Evolutionary conservation across 2,113 vertebrate genomes (phyloP).

Genomic region (Mus musculus): DNA sequence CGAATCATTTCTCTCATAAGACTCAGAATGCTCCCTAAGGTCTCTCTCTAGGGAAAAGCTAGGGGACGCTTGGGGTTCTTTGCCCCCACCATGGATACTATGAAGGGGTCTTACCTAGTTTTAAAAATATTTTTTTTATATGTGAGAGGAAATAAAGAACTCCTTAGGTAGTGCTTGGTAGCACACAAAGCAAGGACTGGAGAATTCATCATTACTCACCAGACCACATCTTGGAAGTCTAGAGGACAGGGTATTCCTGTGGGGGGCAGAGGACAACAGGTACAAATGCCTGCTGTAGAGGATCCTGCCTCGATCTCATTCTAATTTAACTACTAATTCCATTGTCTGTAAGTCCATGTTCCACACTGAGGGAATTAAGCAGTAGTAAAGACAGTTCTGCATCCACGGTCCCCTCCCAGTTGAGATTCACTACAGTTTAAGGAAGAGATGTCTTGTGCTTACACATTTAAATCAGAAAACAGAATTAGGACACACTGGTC

Average conservation of each 20-base stretch:
- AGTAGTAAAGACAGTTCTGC: neutral
- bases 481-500: neutral
- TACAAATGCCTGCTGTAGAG: neutral
- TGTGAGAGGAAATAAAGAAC: constrained; percentile 27
- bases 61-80: neutral
- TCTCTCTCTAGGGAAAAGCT: neutral
- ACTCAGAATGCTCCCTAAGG: neutral
- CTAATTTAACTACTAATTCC: neutral
- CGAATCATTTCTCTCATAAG: neutral
- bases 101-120: neutral
- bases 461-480: neutral
- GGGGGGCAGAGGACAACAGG: too few relatives aligned
- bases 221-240: neutral
- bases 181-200: neutral
- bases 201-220: neutral
- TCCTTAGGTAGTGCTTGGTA: neutral
- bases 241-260: neutral
- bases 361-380: neutral
- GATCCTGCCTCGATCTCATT: neutral
- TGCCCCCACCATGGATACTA: neutral
- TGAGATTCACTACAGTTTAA: neutral
- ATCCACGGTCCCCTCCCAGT: rapidly evolving
- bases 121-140: neutral
- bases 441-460: neutral
- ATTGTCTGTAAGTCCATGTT: neutral